Base-by-base conservation (phyloP, 1,140 invertebrate genomes). In the Aphis craccivora region DNA sequence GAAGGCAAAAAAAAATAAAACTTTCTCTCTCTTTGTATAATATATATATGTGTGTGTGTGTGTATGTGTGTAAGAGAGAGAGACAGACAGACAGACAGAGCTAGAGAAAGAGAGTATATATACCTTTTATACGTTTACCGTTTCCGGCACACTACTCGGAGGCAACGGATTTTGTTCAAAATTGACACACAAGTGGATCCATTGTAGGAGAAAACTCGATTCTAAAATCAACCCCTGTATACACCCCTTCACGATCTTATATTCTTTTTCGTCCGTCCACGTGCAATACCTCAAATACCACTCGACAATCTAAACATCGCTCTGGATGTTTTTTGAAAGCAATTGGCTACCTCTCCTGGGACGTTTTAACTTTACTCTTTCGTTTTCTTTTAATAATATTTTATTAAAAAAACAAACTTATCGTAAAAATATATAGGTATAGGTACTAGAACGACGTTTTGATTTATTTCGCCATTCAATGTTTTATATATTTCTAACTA, bases 151-250 rank as follows among this genome's bases (percentile, higher is more conserved):
- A 53, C 87, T 55, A 89, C 87, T 89, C 87, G 37, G 55, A 90
- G 37, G 89, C 89, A 90, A 90, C 89, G 89, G 89, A 90, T 90
- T 90, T 90, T 55, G 89, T 67, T 90, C 55, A 67, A 90, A 90
- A 90, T 90, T 90, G 53, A 90, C 89, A 90, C 89, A 90, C 89
- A 90, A 90, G 89, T 90, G 89, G 89, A 90, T 90, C 89, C 89
- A 90, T 90, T 90, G 89, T 90, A 90, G 89, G 89, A 90, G 89
- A 90, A 90, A 90, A 90, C 53, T 90, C 53, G 89, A 90, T 90
- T 90, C 55, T 43, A 90, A 90, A 67, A 60, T 90, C 89, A 67
- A 90, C 53, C 53, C 89, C 53, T 43, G 9, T 40, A 18, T 40
- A 1, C 51, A 60, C 55, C 25, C 14, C 22, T 6, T 37, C 6